phyloP scores from a whole-genome alignment of 2,797 vertebrate genomes.

The Thripadectes ignobilis region DNA sequence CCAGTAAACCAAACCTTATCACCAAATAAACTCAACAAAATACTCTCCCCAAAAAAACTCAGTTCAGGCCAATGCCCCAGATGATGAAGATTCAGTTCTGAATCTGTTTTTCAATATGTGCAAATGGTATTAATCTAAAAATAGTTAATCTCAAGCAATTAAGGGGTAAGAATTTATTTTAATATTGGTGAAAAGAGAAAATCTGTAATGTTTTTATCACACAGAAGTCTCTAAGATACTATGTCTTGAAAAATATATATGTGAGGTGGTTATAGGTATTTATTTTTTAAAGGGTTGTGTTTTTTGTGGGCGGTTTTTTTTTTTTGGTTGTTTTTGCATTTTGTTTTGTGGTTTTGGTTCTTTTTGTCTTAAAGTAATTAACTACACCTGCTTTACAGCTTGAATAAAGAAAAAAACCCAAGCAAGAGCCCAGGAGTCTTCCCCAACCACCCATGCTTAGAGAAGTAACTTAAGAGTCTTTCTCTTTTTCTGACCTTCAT shows the following conservation, averaged over 20 bases:
- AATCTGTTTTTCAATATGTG: background rate
- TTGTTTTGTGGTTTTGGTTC: background rate
- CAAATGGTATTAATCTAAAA: conserved; percentile 16
- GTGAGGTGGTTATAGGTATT: background rate
- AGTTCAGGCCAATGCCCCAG: background rate
- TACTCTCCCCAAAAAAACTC: background rate
- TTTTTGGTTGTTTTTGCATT: background rate
- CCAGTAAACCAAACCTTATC: too few relatives aligned
- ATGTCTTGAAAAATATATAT: background rate
- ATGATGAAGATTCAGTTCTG: background rate
- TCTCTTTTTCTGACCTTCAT: background rate
- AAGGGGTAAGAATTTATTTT: background rate
- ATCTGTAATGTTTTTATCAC: background rate
- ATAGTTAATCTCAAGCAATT: background rate
- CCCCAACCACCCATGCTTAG: background rate
- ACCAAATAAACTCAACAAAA: background rate
- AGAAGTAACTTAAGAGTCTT: background rate
- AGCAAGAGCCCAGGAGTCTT: background rate
- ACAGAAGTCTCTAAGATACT: background rate
- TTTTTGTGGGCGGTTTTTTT: too few relatives aligned
- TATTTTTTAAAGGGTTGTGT: background rate
- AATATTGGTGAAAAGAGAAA: background rate
- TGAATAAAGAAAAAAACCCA: background rate
- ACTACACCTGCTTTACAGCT: background rate
- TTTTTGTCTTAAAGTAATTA: background rate